Conservation (phyloP, 2,888 invertebrate genomes). For the Priocnemis perturbator region DNA sequence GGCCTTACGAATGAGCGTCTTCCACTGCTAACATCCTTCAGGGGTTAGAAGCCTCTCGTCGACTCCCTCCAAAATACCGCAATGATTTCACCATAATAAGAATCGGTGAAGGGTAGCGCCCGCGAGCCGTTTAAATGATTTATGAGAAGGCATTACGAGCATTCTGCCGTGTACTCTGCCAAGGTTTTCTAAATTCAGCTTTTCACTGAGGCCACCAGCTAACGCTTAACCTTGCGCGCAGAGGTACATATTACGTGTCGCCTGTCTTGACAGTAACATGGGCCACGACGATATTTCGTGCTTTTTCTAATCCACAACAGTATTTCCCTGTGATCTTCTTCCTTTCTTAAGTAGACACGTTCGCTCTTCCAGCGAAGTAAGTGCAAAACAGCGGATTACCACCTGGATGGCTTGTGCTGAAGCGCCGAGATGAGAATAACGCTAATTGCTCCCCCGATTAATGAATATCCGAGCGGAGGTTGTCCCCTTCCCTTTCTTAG, state of each 20-base stretch:
- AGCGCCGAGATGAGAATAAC: neutral
- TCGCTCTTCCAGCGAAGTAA: too few relatives aligned
- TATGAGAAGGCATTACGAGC: slow-evolving; percentile 14
- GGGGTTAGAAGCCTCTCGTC: too few relatives aligned
- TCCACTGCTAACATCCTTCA: too few relatives aligned
- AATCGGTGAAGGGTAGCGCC: neutral
- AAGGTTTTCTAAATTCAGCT: slow-evolving; percentile 51
- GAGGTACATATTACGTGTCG: too few relatives aligned
- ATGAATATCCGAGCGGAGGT: slow-evolving; percentile 16
- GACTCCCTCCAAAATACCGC: too few relatives aligned
- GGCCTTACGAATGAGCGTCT: too few relatives aligned
- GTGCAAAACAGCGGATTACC: neutral
- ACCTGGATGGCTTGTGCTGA: neutral
- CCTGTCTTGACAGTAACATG: too few relatives aligned
- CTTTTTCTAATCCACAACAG: too few relatives aligned
- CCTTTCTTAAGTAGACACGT: too few relatives aligned
- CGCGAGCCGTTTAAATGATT: slow-evolving; percentile 14
- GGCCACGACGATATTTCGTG: too few relatives aligned
- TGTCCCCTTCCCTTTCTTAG: neutral
- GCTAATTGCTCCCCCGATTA: slow-evolving; percentile 24
- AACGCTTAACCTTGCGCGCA: slow-evolving; percentile 11
- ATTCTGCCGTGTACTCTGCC: slow-evolving; percentile 32
- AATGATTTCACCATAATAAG: too few relatives aligned
- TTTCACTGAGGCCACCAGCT: slow-evolving; percentile 21
- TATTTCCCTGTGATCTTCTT: too few relatives aligned